These are phyloP conservation scores for Laticauda laticaudata DNA, from an alignment of 2,113 vertebrate genomes.

Conservation along the genomic window DNA sequence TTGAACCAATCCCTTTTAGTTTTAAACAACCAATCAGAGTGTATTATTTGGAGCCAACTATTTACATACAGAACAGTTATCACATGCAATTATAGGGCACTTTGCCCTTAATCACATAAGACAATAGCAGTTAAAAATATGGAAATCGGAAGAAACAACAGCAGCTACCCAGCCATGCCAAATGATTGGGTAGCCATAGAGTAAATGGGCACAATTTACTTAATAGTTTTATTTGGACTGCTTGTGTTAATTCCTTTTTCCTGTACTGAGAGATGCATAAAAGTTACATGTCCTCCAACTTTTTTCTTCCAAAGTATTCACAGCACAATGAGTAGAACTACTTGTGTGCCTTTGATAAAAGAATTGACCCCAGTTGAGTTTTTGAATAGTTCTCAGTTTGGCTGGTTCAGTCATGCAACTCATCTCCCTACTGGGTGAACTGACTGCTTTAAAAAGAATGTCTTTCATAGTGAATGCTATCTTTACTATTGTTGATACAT, in stretches of 20 bases:
- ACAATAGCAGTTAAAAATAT: background rate
- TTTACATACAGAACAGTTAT: too few species aligned
- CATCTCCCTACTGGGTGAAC: background rate
- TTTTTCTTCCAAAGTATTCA: background rate
- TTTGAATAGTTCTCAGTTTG: background rate
- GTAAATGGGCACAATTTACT: background rate
- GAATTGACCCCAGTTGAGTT: background rate
- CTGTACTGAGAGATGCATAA: background rate
- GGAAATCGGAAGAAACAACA: constrained; percentile 7
- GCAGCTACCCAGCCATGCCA: background rate
- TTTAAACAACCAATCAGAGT: too few species aligned
- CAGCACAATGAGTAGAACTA: background rate
- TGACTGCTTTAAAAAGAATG: background rate
- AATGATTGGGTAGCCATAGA: background rate
- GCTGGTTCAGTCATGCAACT: background rate
- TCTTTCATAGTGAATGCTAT: background rate
- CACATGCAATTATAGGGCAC: background rate
- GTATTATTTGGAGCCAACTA: too few species aligned
- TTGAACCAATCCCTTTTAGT: too few species aligned
- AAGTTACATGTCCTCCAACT: background rate
- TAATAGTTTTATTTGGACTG: background rate
- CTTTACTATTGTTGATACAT: background rate
- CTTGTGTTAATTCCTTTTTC: background rate
- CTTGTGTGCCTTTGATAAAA: background rate
- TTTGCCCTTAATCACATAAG: constrained; percentile 9